Percentiles rank a stretch among this genome's conserved stretches.
These are phyloP conservation scores for Limenitis camilla DNA, from an alignment of 2,888 invertebrate genomes.

Conservation along the genomic window DNA sequence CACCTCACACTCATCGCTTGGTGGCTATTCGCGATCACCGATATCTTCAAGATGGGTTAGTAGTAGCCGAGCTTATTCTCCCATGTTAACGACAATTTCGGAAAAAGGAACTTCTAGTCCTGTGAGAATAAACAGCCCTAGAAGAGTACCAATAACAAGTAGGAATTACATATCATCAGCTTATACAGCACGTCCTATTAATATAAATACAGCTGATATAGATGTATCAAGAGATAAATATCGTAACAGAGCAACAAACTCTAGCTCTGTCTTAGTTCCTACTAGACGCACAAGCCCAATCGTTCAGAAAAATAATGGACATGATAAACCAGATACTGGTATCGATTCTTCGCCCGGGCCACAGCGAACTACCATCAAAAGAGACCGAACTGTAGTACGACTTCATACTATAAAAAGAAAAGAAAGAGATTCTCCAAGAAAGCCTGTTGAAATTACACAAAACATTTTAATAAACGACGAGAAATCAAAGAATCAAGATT, in stretches of 20 bases:
- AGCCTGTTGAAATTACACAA: constrained; percentile 34
- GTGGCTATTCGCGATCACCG: constrained; percentile 72
- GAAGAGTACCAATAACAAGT: constrained; percentile 67
- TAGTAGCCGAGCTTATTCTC: constrained; percentile 76
- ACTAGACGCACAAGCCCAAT: constrained; percentile 34
- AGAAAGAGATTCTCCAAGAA: constrained; percentile 65
- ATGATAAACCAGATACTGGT: constrained; percentile 62
- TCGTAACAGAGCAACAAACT: constrained; percentile 43
- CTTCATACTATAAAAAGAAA: constrained; percentile 78
- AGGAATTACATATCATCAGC: constrained; percentile 57
- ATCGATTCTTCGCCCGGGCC: constrained; percentile 58
- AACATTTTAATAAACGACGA: constrained; percentile 10
- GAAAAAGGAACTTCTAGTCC: constrained; percentile 54
- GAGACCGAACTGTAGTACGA: constrained; percentile 83
- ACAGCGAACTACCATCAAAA: constrained; percentile 76
- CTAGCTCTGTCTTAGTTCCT: constrained; percentile 23
- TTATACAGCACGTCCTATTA: constrained; percentile 77
- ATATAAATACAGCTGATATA: constrained; percentile 89
- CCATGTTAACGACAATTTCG: constrained; percentile 83
- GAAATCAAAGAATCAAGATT: constrained; percentile 15
- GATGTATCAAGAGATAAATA: constrained; percentile 84
- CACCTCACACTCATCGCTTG: constrained; percentile 65
- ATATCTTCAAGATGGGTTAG: constrained; percentile 56
- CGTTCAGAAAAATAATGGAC: constrained; percentile 49
- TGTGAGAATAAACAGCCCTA: constrained; percentile 58